Evolutionary conservation across 1,140 invertebrate genomes (phyloP), one percentile per base, ranked within the genome.

Genomic region (Drosophila persimilis): DNA sequence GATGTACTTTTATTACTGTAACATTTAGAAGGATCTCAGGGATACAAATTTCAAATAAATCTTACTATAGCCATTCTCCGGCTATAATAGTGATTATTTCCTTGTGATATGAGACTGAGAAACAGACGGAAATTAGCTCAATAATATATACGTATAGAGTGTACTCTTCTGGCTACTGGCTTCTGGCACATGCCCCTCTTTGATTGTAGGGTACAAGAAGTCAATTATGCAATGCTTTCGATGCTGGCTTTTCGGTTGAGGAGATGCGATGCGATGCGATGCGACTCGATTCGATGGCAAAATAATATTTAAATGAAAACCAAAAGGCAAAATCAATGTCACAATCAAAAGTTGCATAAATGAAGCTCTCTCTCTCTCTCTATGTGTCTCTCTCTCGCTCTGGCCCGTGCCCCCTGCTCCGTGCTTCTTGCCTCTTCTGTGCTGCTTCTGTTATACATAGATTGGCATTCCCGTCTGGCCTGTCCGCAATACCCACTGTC

Each of bases 271-370:
- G 8, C 8, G 41, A 15, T 47, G 9, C 31, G 31, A 57, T 20
- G 11, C 31, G 41, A 17, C 17, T 17, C 17, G 17, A 45, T 17
- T 39, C 22, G 39, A 47, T 47, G 47, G 6, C 24, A 54, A 41
- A 57, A 9, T 15, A 65, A 35, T 53, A 29, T 24, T 46, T 11
- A 53, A 62, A 31, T n/a, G 15, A 57, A 56, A 43, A 22, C 8
- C 17, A 48, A 67, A 56, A 69, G 51, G 39, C 53, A 56, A 75
- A 79, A 79, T 79, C 77, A 79, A 73, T 74, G 76, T 70, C 77
- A 79, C 76, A 74, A 79, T 74, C 76, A 44, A 39, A 11, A 58
- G 75, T 74, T 79, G 75, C 70, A 79, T 79, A 79, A 79, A 79
- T 78, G 39, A 79, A 79, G 48, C 75, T 74, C 50, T 8, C 39